A percentile compares a stretch with the other conserved stretches of the same genome.
Conservation (phyloP, 1,140 invertebrate genomes). For the Scaptomyza hsui region DNA sequence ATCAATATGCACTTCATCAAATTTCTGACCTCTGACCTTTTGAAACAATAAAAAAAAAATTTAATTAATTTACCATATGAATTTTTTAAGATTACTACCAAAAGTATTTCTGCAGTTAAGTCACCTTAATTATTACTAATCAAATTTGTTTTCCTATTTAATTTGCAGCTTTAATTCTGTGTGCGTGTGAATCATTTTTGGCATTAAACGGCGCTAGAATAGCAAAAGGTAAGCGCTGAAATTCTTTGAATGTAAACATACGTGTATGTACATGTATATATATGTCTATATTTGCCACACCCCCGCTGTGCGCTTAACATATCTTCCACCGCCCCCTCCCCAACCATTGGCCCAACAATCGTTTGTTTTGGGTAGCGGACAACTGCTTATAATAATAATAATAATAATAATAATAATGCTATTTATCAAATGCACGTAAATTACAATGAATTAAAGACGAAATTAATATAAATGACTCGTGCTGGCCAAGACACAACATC, state of each 20-base stretch:
- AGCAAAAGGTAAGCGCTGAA: slow-evolving; percentile 23
- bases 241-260: background rate
- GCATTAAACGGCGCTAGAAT: slow-evolving; percentile 6
- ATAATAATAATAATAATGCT: too few species aligned
- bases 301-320: background rate
- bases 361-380: slow-evolving; percentile 9
- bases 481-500: slow-evolving; percentile 45
- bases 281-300: slow-evolving; percentile 8
- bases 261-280: background rate
- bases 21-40: too few species aligned
- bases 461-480: slow-evolving; percentile 79
- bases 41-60: too few species aligned
- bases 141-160: background rate
- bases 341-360: background rate
- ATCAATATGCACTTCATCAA: too few species aligned
- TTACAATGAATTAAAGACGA: slow-evolving; percentile 81
- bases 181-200: slow-evolving; percentile 11
- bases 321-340: background rate
- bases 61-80: too few species aligned
- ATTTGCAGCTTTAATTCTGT: slow-evolving; percentile 19
- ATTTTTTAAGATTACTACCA: too few species aligned
- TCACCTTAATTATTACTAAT: slow-evolving; percentile 4
- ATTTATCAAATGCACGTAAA: slow-evolving; percentile 82
- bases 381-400: slow-evolving; percentile 79
- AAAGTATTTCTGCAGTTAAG: background rate